These are phyloP conservation scores for Galeopterus variegatus DNA, from an alignment of 2,113 vertebrate genomes.

Conservation along the genomic window DNA sequence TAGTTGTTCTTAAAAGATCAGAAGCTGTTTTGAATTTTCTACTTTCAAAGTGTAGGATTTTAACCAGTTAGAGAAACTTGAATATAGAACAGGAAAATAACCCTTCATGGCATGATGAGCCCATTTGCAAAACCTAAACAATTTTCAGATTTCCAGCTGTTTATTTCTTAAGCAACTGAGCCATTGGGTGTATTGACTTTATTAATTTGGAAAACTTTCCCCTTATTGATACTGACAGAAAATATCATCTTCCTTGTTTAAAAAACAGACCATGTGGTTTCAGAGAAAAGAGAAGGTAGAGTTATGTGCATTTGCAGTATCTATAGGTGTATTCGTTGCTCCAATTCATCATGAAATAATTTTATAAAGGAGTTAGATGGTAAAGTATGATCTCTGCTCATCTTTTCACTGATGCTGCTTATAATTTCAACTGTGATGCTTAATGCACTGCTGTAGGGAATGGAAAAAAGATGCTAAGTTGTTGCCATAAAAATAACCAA, in stretches of 20 bases:
- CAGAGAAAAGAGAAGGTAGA: not conserved
- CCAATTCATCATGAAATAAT: conserved; percentile 11
- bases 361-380: conserved; percentile 25
- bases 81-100: not conserved
- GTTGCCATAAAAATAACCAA: conserved; percentile 8
- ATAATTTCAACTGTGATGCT: conserved; percentile 5
- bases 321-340: not conserved
- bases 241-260: not conserved
- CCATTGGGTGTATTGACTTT: not conserved
- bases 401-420: conserved; percentile 22
- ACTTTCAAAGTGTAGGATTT: not conserved
- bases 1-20: conserved; percentile 3
- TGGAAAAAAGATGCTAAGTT: not conserved
- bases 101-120: not conserved
- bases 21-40: conserved; percentile 43
- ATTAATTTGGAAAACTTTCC: conserved; percentile 1
- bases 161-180: conserved; percentile 41
- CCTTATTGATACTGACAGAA: conserved; percentile 1
- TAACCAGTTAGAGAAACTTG: conserved; percentile 41
- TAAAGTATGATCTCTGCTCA: not conserved
- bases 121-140: not conserved
- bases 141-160: conserved; percentile 8
- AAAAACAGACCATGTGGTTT: not conserved
- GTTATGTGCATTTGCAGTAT: not conserved
- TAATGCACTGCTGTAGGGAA: not conserved